These are phyloP conservation scores for Aphaenogaster rudis DNA, from an alignment of 1,140 invertebrate genomes.

Conservation along the genomic window DNA sequence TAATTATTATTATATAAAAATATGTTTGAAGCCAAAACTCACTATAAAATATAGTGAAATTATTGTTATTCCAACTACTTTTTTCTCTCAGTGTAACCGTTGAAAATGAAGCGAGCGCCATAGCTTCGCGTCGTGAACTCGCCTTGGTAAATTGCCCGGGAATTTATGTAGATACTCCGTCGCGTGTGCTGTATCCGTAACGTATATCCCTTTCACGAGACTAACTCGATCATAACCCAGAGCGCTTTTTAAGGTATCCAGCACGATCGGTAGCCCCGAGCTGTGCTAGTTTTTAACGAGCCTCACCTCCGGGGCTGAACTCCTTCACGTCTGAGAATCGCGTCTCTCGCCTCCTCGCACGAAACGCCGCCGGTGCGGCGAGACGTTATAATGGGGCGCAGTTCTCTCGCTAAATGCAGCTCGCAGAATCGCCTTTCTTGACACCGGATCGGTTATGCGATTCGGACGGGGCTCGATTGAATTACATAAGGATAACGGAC, in stretches of 20 bases:
- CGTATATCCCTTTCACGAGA: conserved; percentile 42
- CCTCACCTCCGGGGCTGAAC: conserved; percentile 10
- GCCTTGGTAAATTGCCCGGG: conserved; percentile 3
- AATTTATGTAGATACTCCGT: conserved; percentile 32
- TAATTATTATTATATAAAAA: too few relatives aligned
- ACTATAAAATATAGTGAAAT: too few relatives aligned
- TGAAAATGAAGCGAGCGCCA: conserved; percentile 3
- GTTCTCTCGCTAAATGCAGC: conserved; percentile 21
- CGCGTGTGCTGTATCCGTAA: not conserved
- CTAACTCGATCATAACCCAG: conserved; percentile 2
- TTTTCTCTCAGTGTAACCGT: not conserved
- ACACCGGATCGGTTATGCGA: conserved; percentile 35
- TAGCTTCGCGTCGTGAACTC: conserved; percentile 40
- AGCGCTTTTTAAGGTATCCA: conserved; percentile 61
- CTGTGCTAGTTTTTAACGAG: conserved; percentile 51
- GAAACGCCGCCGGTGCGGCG: conserved; percentile 1
- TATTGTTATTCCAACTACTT: too few relatives aligned
- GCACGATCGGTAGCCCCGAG: conserved; percentile 52
- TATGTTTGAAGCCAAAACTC: too few relatives aligned
- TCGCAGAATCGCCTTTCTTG: conserved; percentile 25
- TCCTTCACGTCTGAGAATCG: conserved; percentile 1
- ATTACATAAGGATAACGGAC: conserved; percentile 29
- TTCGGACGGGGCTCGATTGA: not conserved
- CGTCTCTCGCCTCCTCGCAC: not conserved
- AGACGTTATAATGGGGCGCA: not conserved